Percentiles rank a stretch among this genome's conserved stretches.
Evolutionary conservation across 1,140 invertebrate genomes (phyloP).

Genomic region (Euwallacea similis): DNA sequence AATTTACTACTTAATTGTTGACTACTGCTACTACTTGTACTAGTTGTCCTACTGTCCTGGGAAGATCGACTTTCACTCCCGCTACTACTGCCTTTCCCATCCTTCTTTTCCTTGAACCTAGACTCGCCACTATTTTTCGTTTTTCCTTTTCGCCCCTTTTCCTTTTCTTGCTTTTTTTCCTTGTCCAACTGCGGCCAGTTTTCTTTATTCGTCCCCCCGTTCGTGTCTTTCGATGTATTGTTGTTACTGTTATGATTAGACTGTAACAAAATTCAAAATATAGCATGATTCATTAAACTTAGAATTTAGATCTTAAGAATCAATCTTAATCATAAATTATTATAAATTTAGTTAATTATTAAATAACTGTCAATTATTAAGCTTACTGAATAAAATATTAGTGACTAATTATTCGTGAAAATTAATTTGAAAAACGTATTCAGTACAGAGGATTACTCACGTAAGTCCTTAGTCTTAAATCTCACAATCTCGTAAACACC

Average conservation of each 20-base stretch:
- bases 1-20: slow-evolving; percentile 29
- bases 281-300: background rate
- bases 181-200: slow-evolving; percentile 49
- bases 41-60: slow-evolving; percentile 32
- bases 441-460: too few relatives aligned
- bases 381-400: too few relatives aligned
- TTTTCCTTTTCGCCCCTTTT: slow-evolving; percentile 40
- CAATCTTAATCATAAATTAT: too few relatives aligned
- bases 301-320: too few relatives aligned
- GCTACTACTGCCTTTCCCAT: slow-evolving; percentile 24
- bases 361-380: too few relatives aligned
- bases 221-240: slow-evolving; percentile 19
- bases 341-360: too few relatives aligned
- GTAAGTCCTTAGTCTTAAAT: too few relatives aligned
- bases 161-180: slow-evolving; percentile 43
- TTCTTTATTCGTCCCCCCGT: slow-evolving; percentile 42
- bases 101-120: slow-evolving; percentile 36
- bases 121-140: slow-evolving; percentile 29
- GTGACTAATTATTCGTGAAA: too few relatives aligned
- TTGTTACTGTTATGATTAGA: slow-evolving; percentile 29
- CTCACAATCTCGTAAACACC: too few relatives aligned
- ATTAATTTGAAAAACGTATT: too few relatives aligned
- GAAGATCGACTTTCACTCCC: slow-evolving; percentile 18
- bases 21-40: slow-evolving; percentile 31
- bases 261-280: slow-evolving; percentile 12